Evolutionary conservation across 1,140 invertebrate species (phyloP).

Genomic region (Drosophila kanapiae): DNA sequence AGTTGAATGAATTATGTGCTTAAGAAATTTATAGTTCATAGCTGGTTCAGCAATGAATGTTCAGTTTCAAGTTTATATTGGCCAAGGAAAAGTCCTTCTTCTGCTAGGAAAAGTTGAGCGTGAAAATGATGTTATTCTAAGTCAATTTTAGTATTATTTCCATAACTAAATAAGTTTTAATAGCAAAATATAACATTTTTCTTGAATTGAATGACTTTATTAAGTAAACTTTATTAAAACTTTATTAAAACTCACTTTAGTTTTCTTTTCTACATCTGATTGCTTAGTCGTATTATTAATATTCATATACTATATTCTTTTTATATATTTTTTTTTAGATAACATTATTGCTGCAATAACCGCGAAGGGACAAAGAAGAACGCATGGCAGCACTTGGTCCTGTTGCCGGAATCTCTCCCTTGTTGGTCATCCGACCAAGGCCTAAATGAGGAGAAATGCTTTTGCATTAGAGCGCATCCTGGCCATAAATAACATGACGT

Average conservation of each 20-base stretch:
- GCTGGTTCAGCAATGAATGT: neutral
- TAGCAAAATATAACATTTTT: neutral
- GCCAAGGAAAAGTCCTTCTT: neutral
- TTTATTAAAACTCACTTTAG: no score
- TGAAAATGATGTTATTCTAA: neutral
- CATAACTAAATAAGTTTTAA: neutral
- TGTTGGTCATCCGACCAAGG: conserved; percentile 11
- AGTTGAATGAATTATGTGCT: conserved; percentile 61
- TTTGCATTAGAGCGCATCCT: conserved; percentile 74
- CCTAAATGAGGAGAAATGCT: conserved; percentile 69
- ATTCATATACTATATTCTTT: neutral
- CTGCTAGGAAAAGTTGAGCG: neutral
- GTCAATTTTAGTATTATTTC: neutral
- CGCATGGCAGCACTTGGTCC: conserved; percentile 8
- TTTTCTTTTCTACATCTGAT: neutral
- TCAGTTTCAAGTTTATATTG: neutral
- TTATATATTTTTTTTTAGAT: neutral
- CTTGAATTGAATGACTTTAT: neutral
- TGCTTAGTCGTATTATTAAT: no score
- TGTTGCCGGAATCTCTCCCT: conserved; percentile 12
- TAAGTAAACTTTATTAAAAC: neutral
- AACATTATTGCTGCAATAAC: neutral
- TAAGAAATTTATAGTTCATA: conserved; percentile 22
- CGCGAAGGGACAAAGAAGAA: neutral
- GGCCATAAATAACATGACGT: conserved; percentile 81